Conservation (phyloP, 2,797 vertebrate species). For the Danio tinwini region DNA sequence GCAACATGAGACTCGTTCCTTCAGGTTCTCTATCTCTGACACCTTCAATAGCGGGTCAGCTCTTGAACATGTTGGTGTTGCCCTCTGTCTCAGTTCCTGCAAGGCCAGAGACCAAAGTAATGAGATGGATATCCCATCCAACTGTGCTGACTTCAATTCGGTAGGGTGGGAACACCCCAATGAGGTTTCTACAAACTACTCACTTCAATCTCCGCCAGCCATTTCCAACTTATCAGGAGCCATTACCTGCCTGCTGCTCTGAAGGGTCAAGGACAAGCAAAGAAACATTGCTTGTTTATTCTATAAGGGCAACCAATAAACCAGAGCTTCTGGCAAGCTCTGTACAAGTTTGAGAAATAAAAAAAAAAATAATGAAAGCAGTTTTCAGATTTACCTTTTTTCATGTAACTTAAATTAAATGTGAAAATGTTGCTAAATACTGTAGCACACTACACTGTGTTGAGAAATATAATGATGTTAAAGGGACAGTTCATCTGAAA, state of each 20-base stretch:
- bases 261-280: slow-evolving; percentile 59
- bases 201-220: slow-evolving; percentile 54
- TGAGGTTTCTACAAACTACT: slow-evolving; percentile 53
- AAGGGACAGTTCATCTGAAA: neutral
- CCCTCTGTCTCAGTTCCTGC: slow-evolving; percentile 39
- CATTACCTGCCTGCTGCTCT: slow-evolving; percentile 52
- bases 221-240: slow-evolving; percentile 58
- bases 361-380: neutral
- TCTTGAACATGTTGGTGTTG: slow-evolving; percentile 52
- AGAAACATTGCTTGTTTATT: slow-evolving; percentile 53
- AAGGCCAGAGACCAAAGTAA: slow-evolving; percentile 48
- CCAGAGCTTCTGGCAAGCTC: slow-evolving; percentile 4
- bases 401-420: too few relatives aligned
- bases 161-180: slow-evolving; percentile 53
- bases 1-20: neutral
- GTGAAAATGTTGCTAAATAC: neutral
- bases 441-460: neutral
- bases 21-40: slow-evolving; percentile 38
- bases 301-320: slow-evolving; percentile 42
- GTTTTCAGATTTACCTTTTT: neutral
- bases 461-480: neutral
- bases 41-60: slow-evolving; percentile 29
- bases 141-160: slow-evolving; percentile 58
- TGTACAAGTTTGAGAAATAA: neutral
- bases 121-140: slow-evolving; percentile 56